Percentiles rank a stretch among this genome's conserved stretches.
Evolutionary conservation across 2,797 vertebrate genomes (phyloP).

Genomic region (Cyclopterus lumpus): DNA sequence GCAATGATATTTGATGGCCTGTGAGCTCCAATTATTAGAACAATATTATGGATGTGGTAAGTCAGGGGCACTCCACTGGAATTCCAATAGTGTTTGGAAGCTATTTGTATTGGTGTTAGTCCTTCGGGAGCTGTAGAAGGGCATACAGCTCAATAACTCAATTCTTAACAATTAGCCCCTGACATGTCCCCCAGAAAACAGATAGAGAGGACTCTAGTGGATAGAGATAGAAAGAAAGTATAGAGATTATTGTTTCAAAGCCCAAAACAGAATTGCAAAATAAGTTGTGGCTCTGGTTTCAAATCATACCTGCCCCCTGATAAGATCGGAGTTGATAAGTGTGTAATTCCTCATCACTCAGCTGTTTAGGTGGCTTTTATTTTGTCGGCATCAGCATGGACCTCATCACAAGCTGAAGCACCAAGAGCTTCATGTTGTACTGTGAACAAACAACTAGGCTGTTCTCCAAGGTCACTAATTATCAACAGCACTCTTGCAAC

Average conservation of each 20-base stretch:
- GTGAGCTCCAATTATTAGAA: conserved; percentile 85
- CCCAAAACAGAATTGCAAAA: conserved; percentile 29
- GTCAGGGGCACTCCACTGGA: conserved; percentile 73
- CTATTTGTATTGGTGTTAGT: conserved; percentile 83
- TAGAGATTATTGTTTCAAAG: conserved; percentile 67
- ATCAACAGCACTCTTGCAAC: conserved; percentile 58
- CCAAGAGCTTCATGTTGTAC: conserved; percentile 9
- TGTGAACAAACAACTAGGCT: conserved; percentile 16
- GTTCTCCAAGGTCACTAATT: conserved; percentile 66
- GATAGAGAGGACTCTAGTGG: conserved; percentile 71
- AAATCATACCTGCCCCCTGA: conserved; percentile 45
- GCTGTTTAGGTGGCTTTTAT: conserved; percentile 64
- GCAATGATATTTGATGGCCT: conserved; percentile 85
- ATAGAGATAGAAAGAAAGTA: conserved; percentile 15
- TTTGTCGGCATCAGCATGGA: conserved; percentile 64
- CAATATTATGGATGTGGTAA: conserved; percentile 83
- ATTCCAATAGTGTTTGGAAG: conserved; percentile 81
- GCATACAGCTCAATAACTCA: conserved; percentile 86
- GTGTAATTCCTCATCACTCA: conserved; percentile 53
- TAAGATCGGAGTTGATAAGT: conserved; percentile 62
- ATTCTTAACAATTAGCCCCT: conserved; percentile 87
- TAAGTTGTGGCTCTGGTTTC: conserved; percentile 50
- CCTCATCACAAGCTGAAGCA: conserved; percentile 54
- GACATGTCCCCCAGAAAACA: conserved; percentile 78
- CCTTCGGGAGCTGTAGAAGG: conserved; percentile 83